These are phyloP conservation scores for Harpalus rufipes DNA, from an alignment of 2,888 invertebrate species.

Conservation along the genomic window DNA sequence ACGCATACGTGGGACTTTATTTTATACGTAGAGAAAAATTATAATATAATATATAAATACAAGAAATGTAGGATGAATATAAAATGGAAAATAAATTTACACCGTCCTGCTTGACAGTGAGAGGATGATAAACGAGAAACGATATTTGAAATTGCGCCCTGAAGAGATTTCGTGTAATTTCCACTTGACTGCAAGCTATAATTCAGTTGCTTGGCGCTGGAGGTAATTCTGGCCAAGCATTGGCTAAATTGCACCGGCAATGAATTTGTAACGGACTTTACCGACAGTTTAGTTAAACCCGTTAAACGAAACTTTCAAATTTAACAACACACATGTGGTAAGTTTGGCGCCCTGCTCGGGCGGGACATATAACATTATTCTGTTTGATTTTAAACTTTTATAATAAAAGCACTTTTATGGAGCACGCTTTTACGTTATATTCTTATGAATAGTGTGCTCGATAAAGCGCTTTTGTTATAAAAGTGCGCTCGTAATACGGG, in stretches of 20 bases:
- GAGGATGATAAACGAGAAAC: slow-evolving; percentile 47
- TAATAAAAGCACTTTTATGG: too few species aligned
- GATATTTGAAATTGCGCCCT: slow-evolving; percentile 56
- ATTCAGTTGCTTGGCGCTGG: slow-evolving; percentile 44
- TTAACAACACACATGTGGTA: slow-evolving; percentile 26
- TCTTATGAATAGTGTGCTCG: too few species aligned
- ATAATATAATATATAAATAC: too few species aligned
- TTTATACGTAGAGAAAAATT: too few species aligned
- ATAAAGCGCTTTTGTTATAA: too few species aligned
- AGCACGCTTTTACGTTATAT: too few species aligned
- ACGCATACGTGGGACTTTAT: too few species aligned
- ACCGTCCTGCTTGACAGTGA: neutral
- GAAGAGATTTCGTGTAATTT: slow-evolving; percentile 60
- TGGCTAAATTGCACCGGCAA: slow-evolving; percentile 36
- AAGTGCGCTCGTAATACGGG: too few species aligned
- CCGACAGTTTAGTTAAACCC: slow-evolving; percentile 25
- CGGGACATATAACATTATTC: too few species aligned
- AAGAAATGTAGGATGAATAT: neutral
- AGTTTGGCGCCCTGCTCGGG: neutral
- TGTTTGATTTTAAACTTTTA: too few species aligned
- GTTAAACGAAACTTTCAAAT: slow-evolving; percentile 25
- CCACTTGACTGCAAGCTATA: slow-evolving; percentile 36
- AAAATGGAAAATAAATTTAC: neutral
- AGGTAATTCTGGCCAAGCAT: slow-evolving; percentile 38
- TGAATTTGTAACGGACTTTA: slow-evolving; percentile 33